phyloP scores from a whole-genome alignment of 2,888 invertebrate species.

The Onthophagus sagittarius region DNA sequence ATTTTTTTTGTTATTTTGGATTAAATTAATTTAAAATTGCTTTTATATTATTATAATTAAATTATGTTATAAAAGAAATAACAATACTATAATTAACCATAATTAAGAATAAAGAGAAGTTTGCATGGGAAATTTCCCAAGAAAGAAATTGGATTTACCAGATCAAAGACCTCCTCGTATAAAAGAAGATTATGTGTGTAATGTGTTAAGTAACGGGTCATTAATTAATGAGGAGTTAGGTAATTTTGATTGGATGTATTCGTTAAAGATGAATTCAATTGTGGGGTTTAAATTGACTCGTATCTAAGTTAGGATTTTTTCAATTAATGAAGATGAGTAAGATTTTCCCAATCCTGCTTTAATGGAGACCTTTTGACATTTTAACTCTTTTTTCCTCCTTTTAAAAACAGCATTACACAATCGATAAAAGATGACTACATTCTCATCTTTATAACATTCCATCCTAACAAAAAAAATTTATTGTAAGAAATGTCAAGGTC shows the following conservation, averaged over 20 bases:
- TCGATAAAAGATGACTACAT: not conserved
- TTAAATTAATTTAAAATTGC: not conserved
- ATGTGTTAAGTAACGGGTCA: not conserved
- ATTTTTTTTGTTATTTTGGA: not conserved
- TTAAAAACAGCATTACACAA: not conserved
- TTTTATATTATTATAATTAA: not conserved
- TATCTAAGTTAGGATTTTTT: not conserved
- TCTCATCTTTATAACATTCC: not conserved
- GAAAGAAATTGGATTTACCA: not conserved
- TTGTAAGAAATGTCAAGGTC: not conserved
- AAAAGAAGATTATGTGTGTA: not conserved
- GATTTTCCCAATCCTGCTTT: too few species aligned
- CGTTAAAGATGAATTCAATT: not conserved
- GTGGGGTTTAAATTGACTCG: not conserved
- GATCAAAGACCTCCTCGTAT: not conserved
- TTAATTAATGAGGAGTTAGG: not conserved
- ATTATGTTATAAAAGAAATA: not conserved
- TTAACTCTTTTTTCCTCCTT: not conserved
- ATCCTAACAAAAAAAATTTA: not conserved
- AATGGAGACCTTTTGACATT: not conserved
- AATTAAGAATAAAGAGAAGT: too few species aligned
- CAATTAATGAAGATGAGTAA: not conserved
- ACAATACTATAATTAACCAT: not conserved
- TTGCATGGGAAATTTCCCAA: not conserved
- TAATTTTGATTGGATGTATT: not conserved